Conservation (phyloP, 2,888 invertebrate genomes). For the Leucania comma region DNA sequence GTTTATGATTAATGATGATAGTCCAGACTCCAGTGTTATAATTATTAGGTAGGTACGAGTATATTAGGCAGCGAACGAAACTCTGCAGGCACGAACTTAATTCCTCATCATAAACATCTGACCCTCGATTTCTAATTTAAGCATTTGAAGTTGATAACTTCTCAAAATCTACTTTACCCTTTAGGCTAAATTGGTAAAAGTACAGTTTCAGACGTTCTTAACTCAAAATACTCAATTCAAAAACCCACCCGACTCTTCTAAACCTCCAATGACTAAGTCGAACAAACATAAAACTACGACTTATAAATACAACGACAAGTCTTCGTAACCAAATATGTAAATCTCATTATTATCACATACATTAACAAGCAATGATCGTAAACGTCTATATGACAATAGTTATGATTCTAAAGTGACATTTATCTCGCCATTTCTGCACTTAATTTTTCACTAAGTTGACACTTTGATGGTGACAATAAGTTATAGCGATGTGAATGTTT, state of each 20-base stretch:
- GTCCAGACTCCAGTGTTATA: too few species aligned
- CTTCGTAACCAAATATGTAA: conserved; percentile 27
- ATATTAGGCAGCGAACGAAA: too few species aligned
- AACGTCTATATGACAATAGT: conserved; percentile 41
- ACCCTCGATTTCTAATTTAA: too few species aligned
- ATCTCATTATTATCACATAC: conserved; percentile 36
- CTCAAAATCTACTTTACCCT: too few species aligned
- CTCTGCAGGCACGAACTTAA: background rate
- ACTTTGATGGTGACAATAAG: conserved; percentile 34
- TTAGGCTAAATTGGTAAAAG: too few species aligned
- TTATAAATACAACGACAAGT: background rate
- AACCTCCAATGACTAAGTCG: background rate
- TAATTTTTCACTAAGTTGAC: conserved; percentile 29
- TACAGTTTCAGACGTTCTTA: too few species aligned
- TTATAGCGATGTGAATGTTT: conserved; percentile 13
- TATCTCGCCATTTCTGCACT: conserved; percentile 46
- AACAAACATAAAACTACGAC: background rate
- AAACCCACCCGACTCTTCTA: background rate
- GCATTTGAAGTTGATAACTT: too few species aligned
- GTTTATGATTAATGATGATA: too few species aligned
- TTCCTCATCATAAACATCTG: background rate
- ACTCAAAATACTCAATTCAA: too few species aligned
- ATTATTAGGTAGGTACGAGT: too few species aligned
- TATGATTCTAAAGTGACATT: conserved; percentile 28
- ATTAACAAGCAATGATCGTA: conserved; percentile 42